Percentiles rank a stretch among this genome's conserved stretches.
These are phyloP conservation scores for Chaenodraco wilsoni DNA, from an alignment of 2,797 vertebrate genomes.

Conservation along the genomic window DNA sequence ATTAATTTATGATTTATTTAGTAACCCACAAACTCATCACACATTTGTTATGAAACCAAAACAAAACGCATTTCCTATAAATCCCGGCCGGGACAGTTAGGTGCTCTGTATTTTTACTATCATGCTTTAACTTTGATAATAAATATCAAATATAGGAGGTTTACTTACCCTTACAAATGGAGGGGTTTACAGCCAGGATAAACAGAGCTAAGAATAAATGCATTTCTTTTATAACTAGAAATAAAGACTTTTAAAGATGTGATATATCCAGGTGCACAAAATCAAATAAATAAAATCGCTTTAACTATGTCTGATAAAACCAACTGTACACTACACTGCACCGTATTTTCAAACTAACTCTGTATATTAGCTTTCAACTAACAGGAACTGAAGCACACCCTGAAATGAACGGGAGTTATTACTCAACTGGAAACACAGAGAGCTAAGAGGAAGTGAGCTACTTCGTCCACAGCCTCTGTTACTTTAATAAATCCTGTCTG, in stretches of 20 bases:
- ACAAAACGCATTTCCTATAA: conserved; percentile 21
- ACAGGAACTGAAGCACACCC: conserved; percentile 73
- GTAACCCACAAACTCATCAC: not conserved
- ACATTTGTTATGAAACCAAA: conserved; percentile 37
- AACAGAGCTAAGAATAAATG: not conserved
- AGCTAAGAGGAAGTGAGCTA: conserved; percentile 65
- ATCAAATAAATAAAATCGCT: not conserved
- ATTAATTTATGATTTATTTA: not conserved
- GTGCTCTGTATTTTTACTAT: not conserved
- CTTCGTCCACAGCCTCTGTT: not conserved
- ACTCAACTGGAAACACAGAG: conserved; percentile 51
- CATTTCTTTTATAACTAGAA: conserved; percentile 42
- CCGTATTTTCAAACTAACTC: not conserved
- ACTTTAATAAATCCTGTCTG: not conserved
- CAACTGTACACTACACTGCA: not conserved
- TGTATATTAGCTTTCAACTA: not conserved
- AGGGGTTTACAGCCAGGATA: conserved; percentile 17
- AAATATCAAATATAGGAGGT: not conserved
- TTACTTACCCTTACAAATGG: conserved; percentile 53
- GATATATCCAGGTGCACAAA: not conserved
- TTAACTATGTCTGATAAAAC: not conserved
- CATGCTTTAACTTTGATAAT: not conserved
- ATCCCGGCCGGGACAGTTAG: not conserved
- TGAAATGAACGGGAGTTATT: conserved; percentile 61
- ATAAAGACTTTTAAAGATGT: not conserved